These are phyloP conservation scores for Parascotia fuliginaria DNA, from an alignment of 2,888 invertebrate species.

Conservation along the genomic window DNA sequence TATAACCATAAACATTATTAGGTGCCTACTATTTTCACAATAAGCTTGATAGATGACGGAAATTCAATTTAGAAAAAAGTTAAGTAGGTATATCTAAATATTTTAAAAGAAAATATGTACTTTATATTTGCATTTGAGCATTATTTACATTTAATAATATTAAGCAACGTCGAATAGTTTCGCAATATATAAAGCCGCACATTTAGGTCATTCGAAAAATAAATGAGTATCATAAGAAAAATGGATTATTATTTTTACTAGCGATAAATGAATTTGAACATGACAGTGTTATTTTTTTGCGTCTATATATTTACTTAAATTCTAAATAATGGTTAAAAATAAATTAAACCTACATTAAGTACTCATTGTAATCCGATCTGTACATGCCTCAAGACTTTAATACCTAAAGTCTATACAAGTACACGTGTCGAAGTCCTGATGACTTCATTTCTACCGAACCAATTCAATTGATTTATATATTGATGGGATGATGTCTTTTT, in stretches of 20 bases:
- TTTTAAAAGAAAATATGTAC: constrained; percentile 26
- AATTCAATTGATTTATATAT: constrained; percentile 28
- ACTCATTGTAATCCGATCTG: constrained; percentile 63
- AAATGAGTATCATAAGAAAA: constrained; percentile 42
- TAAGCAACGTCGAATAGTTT: constrained; percentile 63
- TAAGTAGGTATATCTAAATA: constrained; percentile 1
- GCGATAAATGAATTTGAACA: constrained; percentile 42
- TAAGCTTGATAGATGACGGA: background rate
- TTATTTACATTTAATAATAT: constrained; percentile 61
- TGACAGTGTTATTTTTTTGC: constrained; percentile 50
- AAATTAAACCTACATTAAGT: constrained; percentile 72
- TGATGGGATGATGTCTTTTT: constrained; percentile 44
- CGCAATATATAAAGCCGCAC: constrained; percentile 69
- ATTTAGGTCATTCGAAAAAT: constrained; percentile 55
- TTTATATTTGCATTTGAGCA: constrained; percentile 53
- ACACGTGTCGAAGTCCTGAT: constrained; percentile 60
- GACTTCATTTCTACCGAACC: constrained; percentile 39
- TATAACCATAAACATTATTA: background rate
- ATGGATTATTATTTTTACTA: constrained; percentile 33
- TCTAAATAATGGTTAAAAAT: constrained; percentile 74
- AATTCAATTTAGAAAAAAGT: background rate
- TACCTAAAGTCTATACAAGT: constrained; percentile 83
- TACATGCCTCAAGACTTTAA: constrained; percentile 83
- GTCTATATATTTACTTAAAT: constrained; percentile 63
- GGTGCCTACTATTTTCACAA: too few species aligned